These are phyloP conservation scores for Nesidiocoris tenuis DNA, from an alignment of 2,888 invertebrate species.

Conservation along the genomic window DNA sequence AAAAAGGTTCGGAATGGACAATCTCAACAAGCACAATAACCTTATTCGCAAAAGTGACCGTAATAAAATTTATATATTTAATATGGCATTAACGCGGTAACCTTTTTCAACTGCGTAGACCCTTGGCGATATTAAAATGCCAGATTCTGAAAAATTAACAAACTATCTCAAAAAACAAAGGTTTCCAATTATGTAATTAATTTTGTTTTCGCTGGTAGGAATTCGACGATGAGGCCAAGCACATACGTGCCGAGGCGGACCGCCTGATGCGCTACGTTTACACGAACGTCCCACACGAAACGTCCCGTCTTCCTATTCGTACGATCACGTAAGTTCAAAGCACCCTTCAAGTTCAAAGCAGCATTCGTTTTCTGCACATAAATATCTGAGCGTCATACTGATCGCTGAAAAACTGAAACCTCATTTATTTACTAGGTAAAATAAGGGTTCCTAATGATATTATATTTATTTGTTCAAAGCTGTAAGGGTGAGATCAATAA, in stretches of 20 bases:
- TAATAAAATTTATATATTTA: too few species aligned
- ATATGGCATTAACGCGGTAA: too few species aligned
- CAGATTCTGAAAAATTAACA: too few species aligned
- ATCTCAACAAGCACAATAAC: too few species aligned
- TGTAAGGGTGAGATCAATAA: too few species aligned
- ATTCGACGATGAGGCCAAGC: constrained; percentile 79
- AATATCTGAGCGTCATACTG: too few species aligned
- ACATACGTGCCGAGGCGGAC: constrained; percentile 76
- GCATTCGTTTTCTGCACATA: background rate
- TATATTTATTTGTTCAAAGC: background rate
- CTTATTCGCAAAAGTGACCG: too few species aligned
- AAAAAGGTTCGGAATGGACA: too few species aligned
- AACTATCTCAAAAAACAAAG: too few species aligned
- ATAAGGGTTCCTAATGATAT: background rate
- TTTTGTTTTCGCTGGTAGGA: constrained; percentile 60
- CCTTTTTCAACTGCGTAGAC: too few species aligned
- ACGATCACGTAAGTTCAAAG: constrained; percentile 36
- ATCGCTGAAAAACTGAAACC: background rate
- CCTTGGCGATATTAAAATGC: too few species aligned
- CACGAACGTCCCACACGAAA: constrained; percentile 67
- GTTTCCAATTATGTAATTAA: too few species aligned
- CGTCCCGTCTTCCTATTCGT: constrained; percentile 27
- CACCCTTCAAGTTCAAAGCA: background rate
- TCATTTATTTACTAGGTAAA: background rate
- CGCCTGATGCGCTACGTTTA: constrained; percentile 73